Evolutionary conservation across 2,113 vertebrate species (phyloP), one percentile per base, ranked within the genome.

Genomic region (Petaurus breviceps): DNA sequence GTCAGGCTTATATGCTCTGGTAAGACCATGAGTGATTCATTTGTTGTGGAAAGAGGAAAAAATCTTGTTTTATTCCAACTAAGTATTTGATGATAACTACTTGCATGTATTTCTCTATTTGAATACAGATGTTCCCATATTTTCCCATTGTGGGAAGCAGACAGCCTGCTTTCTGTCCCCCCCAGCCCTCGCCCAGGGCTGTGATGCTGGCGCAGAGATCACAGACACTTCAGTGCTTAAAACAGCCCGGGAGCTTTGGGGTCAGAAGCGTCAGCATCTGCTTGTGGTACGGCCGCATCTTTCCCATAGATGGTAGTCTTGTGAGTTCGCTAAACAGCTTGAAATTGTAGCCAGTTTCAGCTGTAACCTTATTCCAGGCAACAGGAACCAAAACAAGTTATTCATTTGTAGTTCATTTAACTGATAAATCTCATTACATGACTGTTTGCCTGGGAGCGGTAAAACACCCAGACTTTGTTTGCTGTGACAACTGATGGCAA

Each of bases 101-200:
- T 93, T 95, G 93, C 95, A 3, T 97, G 96, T 90, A 49, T 97
- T 97, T 98, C 95, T 91, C 95, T 93, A 96, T 98, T 98, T 96
- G 96, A 94, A 96, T 97, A 97, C 97, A 98, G 96, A 97, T 98
- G 97, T 97, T 97, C 92, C 53, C 92, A 93, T 97, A 94, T 95
- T 93, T 95, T 97, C 96, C 97, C 94, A 51, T 94, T 94, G 95
- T 96, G 97, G 95, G 91, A 94, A 98, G 95, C 97, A 98, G 97
- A 97, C 97, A 12, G 26, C 26, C 7, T 31, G 55, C 26, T 61
- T 61, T 61, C 55, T 28, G 28, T 31, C 26, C 55, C 55, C 26
- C 55, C 3, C 57, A 31, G 28, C 28, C 55, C 57, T 55, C 9
- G 54, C 54, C 25, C 7, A 26, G 54, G 54, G 96, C 96, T 94